Evolutionary conservation across 2,888 invertebrate genomes (phyloP).

Genomic region (Phlogophora meticulosa): DNA sequence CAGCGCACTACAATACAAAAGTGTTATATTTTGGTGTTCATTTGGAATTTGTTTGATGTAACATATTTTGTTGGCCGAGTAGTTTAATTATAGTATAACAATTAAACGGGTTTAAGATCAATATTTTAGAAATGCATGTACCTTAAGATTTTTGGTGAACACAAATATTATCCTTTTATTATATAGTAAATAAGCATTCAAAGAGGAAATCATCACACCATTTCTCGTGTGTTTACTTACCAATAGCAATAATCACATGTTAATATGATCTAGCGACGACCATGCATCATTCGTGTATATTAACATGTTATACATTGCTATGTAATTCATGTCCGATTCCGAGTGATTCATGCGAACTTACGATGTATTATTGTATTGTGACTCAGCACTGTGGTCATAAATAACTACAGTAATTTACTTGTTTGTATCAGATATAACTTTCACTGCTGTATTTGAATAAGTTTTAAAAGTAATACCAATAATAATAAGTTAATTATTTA

Average conservation of each 20-base stretch:
- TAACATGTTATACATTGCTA: constrained; percentile 12
- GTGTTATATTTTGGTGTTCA: too few species aligned
- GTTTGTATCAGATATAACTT: constrained; percentile 21
- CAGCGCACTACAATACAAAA: too few species aligned
- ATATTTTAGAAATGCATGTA: too few species aligned
- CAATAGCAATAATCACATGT: neutral
- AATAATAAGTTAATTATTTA: neutral
- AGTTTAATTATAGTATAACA: too few species aligned
- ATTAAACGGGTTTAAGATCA: too few species aligned
- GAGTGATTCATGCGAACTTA: constrained; percentile 34
- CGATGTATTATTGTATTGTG: constrained; percentile 31
- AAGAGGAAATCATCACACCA: neutral
- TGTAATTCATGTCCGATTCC: constrained; percentile 12
- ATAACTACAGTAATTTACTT: constrained; percentile 1
- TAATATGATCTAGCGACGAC: neutral
- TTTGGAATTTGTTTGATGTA: too few species aligned
- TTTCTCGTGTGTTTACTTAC: neutral
- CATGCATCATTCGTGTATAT: neutral
- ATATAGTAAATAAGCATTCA: too few species aligned
- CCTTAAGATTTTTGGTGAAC: too few species aligned
- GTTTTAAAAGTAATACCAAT: neutral
- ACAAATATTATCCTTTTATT: too few species aligned
- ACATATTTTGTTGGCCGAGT: too few species aligned
- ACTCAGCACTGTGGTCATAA: constrained; percentile 27
- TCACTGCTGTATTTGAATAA: constrained; percentile 9